Evolutionary conservation across 2,888 invertebrate species (phyloP).

Genomic region (Tortricodes alternella): DNA sequence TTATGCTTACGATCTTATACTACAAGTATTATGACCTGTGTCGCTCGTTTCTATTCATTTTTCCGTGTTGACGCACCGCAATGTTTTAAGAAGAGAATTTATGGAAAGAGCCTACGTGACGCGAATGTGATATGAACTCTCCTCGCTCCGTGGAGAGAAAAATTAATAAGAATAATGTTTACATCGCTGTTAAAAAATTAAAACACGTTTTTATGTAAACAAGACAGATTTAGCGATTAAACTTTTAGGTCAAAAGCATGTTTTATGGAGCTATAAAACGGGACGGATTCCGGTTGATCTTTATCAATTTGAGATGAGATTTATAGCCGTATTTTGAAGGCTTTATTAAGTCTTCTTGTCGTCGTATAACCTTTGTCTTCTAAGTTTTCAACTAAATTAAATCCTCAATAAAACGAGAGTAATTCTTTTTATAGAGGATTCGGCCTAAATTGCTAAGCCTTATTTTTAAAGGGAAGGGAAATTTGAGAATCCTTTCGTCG

Average conservation of each 20-base stretch:
- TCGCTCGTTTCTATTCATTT: conserved; percentile 42
- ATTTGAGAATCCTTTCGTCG: conserved; percentile 68
- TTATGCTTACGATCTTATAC: background rate
- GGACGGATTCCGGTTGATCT: conserved; percentile 26
- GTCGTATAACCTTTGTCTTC: conserved; percentile 4
- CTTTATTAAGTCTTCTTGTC: conserved; percentile 17
- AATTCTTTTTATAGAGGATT: conserved; percentile 22
- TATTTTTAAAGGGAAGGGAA: conserved; percentile 59
- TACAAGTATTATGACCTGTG: conserved; percentile 25
- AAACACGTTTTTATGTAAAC: conserved; percentile 36
- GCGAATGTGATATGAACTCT: conserved; percentile 53
- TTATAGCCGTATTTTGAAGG: conserved; percentile 19
- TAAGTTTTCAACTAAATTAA: conserved; percentile 17
- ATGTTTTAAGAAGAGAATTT: conserved; percentile 61
- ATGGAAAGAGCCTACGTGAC: conserved; percentile 63
- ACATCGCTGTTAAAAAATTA: conserved; percentile 32
- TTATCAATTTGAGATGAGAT: conserved; percentile 29
- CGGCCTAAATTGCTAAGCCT: conserved; percentile 49
- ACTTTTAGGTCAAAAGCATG: conserved; percentile 33
- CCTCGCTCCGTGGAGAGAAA: conserved; percentile 38
- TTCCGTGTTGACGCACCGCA: conserved; percentile 53
- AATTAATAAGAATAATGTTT: conserved; percentile 53
- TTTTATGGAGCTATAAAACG: conserved; percentile 34
- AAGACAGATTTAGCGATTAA: conserved; percentile 37
- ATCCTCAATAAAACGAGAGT: conserved; percentile 13